A percentile compares a stretch with the other conserved stretches of the same genome.
These are phyloP conservation scores for Rhinopomastus cyanomelas DNA, from an alignment of 2,113 vertebrate species.

Conservation along the genomic window DNA sequence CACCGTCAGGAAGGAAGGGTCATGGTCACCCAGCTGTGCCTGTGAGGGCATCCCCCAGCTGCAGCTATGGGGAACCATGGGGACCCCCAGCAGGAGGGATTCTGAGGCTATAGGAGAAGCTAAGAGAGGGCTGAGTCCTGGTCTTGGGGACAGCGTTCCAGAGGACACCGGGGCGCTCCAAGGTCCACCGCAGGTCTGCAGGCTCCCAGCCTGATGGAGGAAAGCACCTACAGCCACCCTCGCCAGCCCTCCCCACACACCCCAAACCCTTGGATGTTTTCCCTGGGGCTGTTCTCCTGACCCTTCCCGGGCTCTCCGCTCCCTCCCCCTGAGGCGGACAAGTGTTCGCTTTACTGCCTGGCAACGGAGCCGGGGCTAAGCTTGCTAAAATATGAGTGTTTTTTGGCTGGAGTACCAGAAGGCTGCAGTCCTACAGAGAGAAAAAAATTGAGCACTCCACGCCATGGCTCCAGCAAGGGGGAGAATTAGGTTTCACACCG, in stretches of 20 bases:
- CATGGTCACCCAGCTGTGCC: background rate
- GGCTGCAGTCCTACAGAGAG: slow-evolving; percentile 83
- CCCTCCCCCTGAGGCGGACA: slow-evolving; percentile 73
- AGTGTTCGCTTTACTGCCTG: slow-evolving; percentile 83
- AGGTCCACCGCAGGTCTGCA: background rate
- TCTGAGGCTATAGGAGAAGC: background rate
- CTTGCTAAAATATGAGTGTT: slow-evolving; percentile 85
- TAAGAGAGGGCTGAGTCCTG: background rate
- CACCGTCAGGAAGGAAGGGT: background rate
- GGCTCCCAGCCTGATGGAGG: background rate
- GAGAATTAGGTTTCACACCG: slow-evolving; percentile 85
- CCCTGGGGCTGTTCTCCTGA: slow-evolving; percentile 55
- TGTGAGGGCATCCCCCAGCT: background rate
- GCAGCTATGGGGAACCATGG: accelerated
- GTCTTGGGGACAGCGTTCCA: background rate
- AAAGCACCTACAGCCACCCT: background rate
- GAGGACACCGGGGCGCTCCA: background rate
- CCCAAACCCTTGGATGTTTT: background rate
- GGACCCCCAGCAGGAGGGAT: background rate
- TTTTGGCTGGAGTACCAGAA: slow-evolving; percentile 81
- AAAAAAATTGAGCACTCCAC: slow-evolving; percentile 87
- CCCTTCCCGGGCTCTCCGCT: slow-evolving; percentile 48
- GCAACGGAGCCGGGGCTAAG: slow-evolving; percentile 81
- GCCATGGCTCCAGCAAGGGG: slow-evolving; percentile 87
- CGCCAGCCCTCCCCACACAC: background rate